These are phyloP conservation scores for Ostrea edulis DNA, from an alignment of 1,140 invertebrate species.

Conservation along the genomic window DNA sequence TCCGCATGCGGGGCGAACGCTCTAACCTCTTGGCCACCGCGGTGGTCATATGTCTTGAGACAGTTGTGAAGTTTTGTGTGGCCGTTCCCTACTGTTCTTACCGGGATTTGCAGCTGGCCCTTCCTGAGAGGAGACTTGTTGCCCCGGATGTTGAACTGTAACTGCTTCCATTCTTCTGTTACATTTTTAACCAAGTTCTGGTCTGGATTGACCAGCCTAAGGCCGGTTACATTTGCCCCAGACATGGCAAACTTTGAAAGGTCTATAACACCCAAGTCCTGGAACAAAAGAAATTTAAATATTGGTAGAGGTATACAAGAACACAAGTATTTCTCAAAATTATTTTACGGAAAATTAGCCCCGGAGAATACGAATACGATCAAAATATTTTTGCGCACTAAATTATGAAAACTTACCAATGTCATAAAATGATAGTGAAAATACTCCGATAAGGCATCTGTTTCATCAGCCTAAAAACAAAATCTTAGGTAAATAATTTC, in stretches of 20 bases:
- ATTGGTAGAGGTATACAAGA: not conserved
- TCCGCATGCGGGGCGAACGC: too few relatives aligned
- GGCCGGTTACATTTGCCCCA: not conserved
- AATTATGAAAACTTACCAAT: not conserved
- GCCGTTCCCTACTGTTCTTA: not conserved
- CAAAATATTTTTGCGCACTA: not conserved
- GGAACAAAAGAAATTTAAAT: not conserved
- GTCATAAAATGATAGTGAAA: conserved; percentile 21
- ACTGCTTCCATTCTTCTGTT: conserved; percentile 5
- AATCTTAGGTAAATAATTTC: too few relatives aligned
- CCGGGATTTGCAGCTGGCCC: not conserved
- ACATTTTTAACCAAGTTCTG: not conserved
- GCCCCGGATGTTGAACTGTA: conserved; percentile 4
- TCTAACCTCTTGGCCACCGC: too few relatives aligned
- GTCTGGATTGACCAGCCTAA: conserved; percentile 7
- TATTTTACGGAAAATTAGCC: too few relatives aligned
- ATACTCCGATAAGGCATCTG: conserved; percentile 67
- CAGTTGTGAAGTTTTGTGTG: too few relatives aligned
- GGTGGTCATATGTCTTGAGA: too few relatives aligned
- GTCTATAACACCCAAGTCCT: not conserved
- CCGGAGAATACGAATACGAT: not conserved
- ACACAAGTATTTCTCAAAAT: too few relatives aligned
- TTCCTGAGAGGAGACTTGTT: not conserved
- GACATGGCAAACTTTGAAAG: not conserved
- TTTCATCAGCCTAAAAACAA: conserved; percentile 68